Conservation (phyloP, 2,888 invertebrate species). For the Drosophila planitibia region DNA sequence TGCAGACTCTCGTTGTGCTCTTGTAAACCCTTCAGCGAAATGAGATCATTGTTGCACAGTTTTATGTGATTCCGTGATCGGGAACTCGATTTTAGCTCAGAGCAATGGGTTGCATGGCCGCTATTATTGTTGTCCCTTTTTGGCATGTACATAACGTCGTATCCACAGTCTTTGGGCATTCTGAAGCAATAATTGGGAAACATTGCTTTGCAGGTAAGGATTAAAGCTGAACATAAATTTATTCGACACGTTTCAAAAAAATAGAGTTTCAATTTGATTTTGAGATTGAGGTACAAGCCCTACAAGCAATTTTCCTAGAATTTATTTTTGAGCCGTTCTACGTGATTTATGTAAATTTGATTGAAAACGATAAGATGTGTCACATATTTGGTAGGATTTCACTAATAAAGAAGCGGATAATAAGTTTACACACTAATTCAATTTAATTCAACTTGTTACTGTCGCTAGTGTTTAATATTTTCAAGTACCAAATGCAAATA, state of each 20-base stretch:
- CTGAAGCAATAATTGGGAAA: conserved; percentile 71
- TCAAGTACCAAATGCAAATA: neutral
- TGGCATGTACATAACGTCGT: conserved; percentile 42
- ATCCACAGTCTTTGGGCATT: conserved; percentile 48
- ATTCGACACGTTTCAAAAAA: conserved; percentile 12
- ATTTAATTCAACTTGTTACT: neutral
- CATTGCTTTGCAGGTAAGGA: conserved; percentile 45
- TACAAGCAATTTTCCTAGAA: conserved; percentile 4
- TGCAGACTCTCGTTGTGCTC: conserved; percentile 15
- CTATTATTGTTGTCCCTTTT: conserved; percentile 7
- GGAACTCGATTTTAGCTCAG: neutral
- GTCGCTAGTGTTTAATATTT: neutral
- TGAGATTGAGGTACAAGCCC: conserved; percentile 2
- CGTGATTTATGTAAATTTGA: conserved; percentile 23
- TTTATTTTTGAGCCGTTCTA: conserved; percentile 4
- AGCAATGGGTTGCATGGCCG: neutral
- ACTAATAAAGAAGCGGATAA: neutral
- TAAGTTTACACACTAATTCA: neutral
- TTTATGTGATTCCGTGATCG: neutral
- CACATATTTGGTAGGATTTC: neutral
- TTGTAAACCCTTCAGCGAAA: neutral
- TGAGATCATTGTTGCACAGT: conserved; percentile 5
- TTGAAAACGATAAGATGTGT: conserved; percentile 34
- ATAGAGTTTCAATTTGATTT: conserved; percentile 20
- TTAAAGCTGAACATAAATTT: conserved; percentile 28